Evolutionary conservation across 2,888 invertebrate species (phyloP), one percentile per base, ranked within the genome.

Genomic region (Chymomyza procnemis): DNA sequence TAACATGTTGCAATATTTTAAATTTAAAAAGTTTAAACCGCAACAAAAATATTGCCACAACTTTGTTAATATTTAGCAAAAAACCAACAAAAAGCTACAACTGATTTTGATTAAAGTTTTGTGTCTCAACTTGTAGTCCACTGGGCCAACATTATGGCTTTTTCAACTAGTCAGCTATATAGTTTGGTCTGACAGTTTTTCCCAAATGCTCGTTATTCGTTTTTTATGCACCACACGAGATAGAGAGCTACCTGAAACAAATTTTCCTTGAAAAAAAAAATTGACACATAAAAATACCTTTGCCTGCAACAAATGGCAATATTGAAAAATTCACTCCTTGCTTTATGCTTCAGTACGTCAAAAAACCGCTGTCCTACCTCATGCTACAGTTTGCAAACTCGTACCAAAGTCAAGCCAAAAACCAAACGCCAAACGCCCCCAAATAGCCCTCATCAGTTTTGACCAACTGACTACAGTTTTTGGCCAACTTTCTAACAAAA

Each of bases 311-410:
- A 80, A 85, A 83, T 73, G 73, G 73, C 67, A 71, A 47, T 64
- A 74, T 70, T 73, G 70, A 70, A 80, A 74, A 83, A 67, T 75
- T 78, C 76, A 78, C 69, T 72, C 65, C 71, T 70, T 70, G 80
- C 69, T 57, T 63, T 59, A 22, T 58, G 66, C 67, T 55, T 66
- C 80, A 72, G 82, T 85, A 79, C 70, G 69, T 79, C 61, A 71
- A 67, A 59, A n/a, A 67, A 52, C 56, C 63, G 57, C 61, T 47
- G 48, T 63, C 34, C 34, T 65, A 76, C 76, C 69, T 69, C 77
- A 61, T 50, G 34, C 48, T 50, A 4, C 50, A 50, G 12, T 57
- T 60, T 57, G 54, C 64, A 65, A 50, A 21, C 41, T 21, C 16
- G 50, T 19, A 4, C 18, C 16, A 18, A 12, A 19, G 16, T 26